These are phyloP conservation scores for Embiotoca jacksoni DNA, from an alignment of 2,113 vertebrate species.

Conservation along the genomic window DNA sequence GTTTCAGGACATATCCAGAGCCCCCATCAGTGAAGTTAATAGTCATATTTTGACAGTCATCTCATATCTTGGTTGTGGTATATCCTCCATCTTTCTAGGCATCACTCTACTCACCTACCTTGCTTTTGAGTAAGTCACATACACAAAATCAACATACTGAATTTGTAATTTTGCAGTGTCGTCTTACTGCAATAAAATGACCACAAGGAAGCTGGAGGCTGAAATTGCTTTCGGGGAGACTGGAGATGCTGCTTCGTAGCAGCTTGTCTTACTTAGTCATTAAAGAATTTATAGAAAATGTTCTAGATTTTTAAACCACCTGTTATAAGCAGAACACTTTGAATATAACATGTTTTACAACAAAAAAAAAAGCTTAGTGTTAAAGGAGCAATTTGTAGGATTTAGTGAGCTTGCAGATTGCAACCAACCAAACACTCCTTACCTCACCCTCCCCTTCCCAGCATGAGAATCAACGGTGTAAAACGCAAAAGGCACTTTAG, in stretches of 20 bases:
- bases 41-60: slow-evolving; percentile 84
- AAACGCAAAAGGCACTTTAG: too few relatives aligned
- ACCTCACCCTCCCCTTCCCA: too few relatives aligned
- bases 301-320: too few relatives aligned
- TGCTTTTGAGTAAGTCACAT: slow-evolving; percentile 88
- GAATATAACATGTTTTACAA: too few relatives aligned
- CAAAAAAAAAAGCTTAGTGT: too few relatives aligned
- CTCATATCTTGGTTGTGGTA: slow-evolving; percentile 87
- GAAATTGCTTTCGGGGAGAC: background rate
- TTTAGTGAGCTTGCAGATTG: too few relatives aligned
- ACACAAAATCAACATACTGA: background rate
- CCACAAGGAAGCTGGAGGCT: background rate
- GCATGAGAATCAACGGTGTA: too few relatives aligned
- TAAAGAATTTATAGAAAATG: background rate
- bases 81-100: slow-evolving; percentile 90
- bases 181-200: background rate
- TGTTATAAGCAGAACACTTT: too few relatives aligned
- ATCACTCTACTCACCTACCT: slow-evolving; percentile 88
- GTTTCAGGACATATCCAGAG: slow-evolving; percentile 86
- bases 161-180: background rate
- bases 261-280: background rate
- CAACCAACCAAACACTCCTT: too few relatives aligned
- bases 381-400: too few relatives aligned
- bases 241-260: background rate
- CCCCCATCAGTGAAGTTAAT: slow-evolving; percentile 66